These are phyloP conservation scores for Astropecten irregularis DNA, from an alignment of 53 echinoderm and acorn worm species.

Conservation along the genomic window DNA sequence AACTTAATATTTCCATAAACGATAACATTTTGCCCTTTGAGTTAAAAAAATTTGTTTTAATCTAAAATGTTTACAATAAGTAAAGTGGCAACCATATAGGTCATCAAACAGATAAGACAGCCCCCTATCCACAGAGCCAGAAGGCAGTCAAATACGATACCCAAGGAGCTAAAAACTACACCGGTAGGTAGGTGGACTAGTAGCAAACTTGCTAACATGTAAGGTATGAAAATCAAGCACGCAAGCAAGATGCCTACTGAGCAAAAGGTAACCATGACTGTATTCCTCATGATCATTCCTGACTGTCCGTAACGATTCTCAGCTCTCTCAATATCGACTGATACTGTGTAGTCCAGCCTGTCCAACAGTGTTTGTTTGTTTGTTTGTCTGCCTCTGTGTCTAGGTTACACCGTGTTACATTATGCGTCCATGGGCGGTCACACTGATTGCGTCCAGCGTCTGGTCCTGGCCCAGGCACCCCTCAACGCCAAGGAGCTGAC, in stretches of 20 bases:
- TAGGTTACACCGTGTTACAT: slow-evolving; percentile 89
- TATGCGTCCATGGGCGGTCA: slow-evolving; percentile 82
- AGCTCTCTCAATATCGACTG: too few species aligned
- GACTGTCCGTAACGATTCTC: too few species aligned
- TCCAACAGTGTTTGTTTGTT: too few species aligned
- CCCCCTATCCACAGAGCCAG: neutral
- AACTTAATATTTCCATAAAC: too few species aligned
- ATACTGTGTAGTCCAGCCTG: too few species aligned
- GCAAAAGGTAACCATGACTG: neutral
- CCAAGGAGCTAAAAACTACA: neutral
- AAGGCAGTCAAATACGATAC: neutral
- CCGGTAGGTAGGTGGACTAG: neutral
- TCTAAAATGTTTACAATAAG: neutral
- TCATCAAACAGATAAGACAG: neutral
- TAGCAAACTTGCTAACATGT: neutral
- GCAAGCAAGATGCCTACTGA: neutral
- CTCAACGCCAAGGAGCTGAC: slow-evolving; percentile 74
- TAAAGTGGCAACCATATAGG: neutral
- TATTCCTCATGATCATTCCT: too few species aligned
- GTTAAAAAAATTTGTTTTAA: too few species aligned
- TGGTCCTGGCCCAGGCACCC: slow-evolving; percentile 73
- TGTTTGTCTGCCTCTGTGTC: too few species aligned
- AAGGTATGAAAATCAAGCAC: neutral
- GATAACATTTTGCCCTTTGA: too few species aligned
- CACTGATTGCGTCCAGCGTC: slow-evolving; percentile 66